Conservation (phyloP, 2,797 vertebrate species). For the Lemur catta region DNA sequence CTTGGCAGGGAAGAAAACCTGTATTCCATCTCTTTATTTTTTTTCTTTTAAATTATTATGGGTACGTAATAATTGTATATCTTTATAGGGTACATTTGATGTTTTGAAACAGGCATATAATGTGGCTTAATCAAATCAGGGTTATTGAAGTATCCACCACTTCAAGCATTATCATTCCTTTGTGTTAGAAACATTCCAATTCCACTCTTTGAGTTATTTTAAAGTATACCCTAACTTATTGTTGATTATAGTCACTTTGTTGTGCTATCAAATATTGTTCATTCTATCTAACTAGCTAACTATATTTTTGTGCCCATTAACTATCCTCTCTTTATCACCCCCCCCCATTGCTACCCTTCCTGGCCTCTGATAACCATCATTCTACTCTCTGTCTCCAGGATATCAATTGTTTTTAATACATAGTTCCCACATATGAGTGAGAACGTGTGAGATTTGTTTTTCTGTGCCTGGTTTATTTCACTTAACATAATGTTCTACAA, state of each 20-base stretch:
- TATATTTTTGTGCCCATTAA: not conserved
- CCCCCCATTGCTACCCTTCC: not conserved
- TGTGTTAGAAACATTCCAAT: not conserved
- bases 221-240: not conserved
- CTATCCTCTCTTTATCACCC: not conserved
- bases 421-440: not conserved
- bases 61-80: not conserved
- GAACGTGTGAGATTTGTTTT: not conserved
- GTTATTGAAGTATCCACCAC: not conserved
- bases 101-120: not conserved
- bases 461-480: not conserved
- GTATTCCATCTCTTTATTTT: not conserved
- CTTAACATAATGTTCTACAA: not conserved
- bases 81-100: not conserved
- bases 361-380: not conserved
- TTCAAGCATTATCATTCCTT: not conserved
- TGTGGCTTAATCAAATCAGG: not conserved
- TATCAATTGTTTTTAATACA: not conserved
- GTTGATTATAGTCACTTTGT: not conserved
- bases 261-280: not conserved
- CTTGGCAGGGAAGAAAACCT: not conserved
- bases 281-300: not conserved
- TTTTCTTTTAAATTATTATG: not conserved
- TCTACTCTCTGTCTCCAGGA: not conserved
- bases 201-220: not conserved